These are phyloP conservation scores for Xyliphius kryptos DNA, from an alignment of 2,113 vertebrate species.

Conservation along the genomic window DNA sequence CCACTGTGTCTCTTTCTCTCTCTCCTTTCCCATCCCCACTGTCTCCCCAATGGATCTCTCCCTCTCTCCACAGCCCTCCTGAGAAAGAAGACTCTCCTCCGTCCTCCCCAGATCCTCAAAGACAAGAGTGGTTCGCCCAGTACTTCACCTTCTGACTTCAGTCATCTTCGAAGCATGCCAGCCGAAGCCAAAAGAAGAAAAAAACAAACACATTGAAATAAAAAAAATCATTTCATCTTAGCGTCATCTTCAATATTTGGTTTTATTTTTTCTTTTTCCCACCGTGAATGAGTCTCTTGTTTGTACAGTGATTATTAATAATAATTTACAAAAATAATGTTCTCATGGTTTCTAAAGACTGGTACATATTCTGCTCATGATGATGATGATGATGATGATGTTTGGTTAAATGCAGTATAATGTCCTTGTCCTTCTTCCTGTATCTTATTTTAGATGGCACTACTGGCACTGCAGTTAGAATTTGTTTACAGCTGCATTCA, in stretches of 20 bases:
- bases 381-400: too few relatives aligned
- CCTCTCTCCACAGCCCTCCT: constrained; percentile 76
- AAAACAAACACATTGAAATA: constrained; percentile 34
- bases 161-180: constrained; percentile 78
- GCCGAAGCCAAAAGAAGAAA: constrained; percentile 53
- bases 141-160: constrained; percentile 96
- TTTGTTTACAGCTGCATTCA: constrained; percentile 85
- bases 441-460: too few relatives aligned
- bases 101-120: constrained; percentile 84
- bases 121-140: constrained; percentile 96
- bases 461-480: constrained; percentile 77
- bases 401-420: too few relatives aligned
- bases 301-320: too few relatives aligned
- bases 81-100: constrained; percentile 82
- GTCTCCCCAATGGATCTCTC: too few relatives aligned
- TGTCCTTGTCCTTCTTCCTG: too few relatives aligned
- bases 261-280: too few relatives aligned
- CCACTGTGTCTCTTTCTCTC: constrained; percentile 12
- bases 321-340: too few relatives aligned
- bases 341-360: constrained; percentile 61
- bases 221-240: too few relatives aligned
- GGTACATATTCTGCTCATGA: constrained; percentile 52
- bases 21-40: too few relatives aligned
- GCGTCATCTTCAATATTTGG: too few relatives aligned
- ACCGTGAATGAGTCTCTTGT: too few relatives aligned